Base-by-base conservation (phyloP, 2,888 invertebrate species). In the Cryptosula pallasiana region DNA sequence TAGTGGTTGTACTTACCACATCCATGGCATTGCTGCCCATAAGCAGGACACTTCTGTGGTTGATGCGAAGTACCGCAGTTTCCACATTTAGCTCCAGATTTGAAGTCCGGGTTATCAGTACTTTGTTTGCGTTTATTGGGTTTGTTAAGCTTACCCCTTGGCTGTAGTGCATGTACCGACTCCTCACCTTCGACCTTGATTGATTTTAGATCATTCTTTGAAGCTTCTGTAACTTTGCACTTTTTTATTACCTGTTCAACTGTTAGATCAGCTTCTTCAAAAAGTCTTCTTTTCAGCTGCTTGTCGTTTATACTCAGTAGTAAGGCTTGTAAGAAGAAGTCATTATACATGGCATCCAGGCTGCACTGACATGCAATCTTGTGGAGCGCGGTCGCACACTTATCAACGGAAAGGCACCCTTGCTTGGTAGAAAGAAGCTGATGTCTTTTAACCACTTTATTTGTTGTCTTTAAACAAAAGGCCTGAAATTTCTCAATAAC, bases 1-100 rank as follows among this genome's bases (percentile, higher is more conserved):
- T 13, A 63, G 63, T 63, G 63, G n/a, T 63, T 63, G 63, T 63
- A 63, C 32, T 63, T 63, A 2, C n/a, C n/a, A n/a, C 63, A 63
- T 2, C 5, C 34, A 63, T 63, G 63, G 34, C 63, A 63, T 32
- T 63, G 63, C 27, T 63, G 63, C 27, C 63, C 63, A n/a, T 63
- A 63, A 13, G 63, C 63, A 9, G 63, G 63, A 63, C 63, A 63
- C 32, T 63, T 27, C 32, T 32, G 25, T 34, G 63, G 63, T 25
- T 2, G 32, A 32, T 63, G 32, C 13, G 63, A 34, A 13, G 3
- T 2, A 13, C 63, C 63, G 32, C 63, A 63, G n/a, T 63, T 63
- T 25, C 63, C 63, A 32, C 63, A 45, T 45, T 45, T 45, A 16
- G 45, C 45, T 16, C 16, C 16, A 13, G 45, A 45, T 45, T 16